Evolutionary conservation across 2,888 invertebrate species (phyloP).

Genomic region (Thecocarcelia acutangulata): DNA sequence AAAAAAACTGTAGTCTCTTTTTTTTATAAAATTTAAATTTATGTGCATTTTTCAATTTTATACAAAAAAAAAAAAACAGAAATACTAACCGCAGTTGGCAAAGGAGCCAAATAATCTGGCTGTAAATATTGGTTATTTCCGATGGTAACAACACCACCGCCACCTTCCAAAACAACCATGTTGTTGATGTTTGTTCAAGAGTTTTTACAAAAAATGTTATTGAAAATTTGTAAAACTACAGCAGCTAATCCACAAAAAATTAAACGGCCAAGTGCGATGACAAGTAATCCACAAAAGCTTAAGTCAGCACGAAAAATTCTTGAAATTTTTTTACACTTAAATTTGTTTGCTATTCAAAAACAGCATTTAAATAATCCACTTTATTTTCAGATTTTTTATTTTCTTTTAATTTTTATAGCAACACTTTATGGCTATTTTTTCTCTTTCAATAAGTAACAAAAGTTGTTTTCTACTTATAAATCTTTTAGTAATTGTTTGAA

Average conservation of each 20-base stretch:
- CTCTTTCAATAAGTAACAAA: neutral
- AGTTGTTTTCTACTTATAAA: constrained; percentile 22
- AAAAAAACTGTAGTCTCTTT: no score
- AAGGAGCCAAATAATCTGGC: constrained; percentile 97
- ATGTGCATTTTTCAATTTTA: no score
- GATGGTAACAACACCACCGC: constrained; percentile 93
- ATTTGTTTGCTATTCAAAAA: constrained; percentile 11
- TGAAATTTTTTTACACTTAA: constrained; percentile 4
- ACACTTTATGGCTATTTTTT: neutral
- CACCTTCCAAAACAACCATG: constrained; percentile 96
- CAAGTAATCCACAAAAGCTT: constrained; percentile 69
- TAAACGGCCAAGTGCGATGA: constrained; percentile 11
- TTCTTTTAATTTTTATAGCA: constrained; percentile 12
- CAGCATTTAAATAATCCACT: constrained; percentile 29
- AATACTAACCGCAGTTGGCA: constrained; percentile 95
- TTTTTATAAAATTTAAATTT: no score
- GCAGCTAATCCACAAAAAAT: constrained; percentile 71
- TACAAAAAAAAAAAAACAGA: no score
- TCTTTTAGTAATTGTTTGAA: constrained; percentile 37
- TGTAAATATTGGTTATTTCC: constrained; percentile 96
- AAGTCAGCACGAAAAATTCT: constrained; percentile 27
- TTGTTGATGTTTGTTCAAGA: constrained; percentile 55
- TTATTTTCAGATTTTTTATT: neutral
- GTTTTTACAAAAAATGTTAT: constrained; percentile 20
- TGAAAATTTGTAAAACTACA: constrained; percentile 29